Evolutionary conservation across 2,113 vertebrate species (phyloP).

Genomic region (Eurypyga helias): DNA sequence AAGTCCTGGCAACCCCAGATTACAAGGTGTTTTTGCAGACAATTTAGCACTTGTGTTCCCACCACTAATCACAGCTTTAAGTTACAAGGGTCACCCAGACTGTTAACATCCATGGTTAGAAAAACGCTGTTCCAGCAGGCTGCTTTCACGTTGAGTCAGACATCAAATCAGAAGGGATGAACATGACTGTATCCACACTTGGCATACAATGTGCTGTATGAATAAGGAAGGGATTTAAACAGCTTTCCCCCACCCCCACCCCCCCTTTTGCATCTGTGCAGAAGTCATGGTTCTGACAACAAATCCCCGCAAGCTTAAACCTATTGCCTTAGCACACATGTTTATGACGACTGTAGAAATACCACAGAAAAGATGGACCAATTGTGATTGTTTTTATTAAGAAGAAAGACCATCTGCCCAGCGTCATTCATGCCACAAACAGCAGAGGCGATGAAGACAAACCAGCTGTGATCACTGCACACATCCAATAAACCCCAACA

Average conservation of each 20-base stretch:
- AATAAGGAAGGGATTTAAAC: background rate
- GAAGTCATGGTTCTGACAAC: background rate
- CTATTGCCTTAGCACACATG: background rate
- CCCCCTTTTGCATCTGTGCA: background rate
- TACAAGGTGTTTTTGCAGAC: background rate
- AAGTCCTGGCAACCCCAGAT: background rate
- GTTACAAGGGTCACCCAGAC: conserved; percentile 16
- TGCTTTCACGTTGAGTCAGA: conserved; percentile 34
- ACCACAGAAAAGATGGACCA: background rate
- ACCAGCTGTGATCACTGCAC: background rate
- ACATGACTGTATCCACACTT: background rate
- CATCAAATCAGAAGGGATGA: background rate
- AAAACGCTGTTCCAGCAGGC: background rate
- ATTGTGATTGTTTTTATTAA: background rate
- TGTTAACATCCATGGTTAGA: background rate
- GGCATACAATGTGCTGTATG: background rate
- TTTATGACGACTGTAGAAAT: background rate
- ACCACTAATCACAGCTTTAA: conserved; percentile 46
- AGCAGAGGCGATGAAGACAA: background rate
- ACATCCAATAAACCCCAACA: background rate
- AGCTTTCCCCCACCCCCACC: background rate
- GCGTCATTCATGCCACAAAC: background rate
- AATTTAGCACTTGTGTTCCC: conserved; percentile 13
- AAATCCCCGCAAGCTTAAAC: background rate
- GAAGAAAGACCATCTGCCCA: background rate